Percentiles rank a stretch among this genome's conserved stretches.
Evolutionary conservation across 53 echinoderm and acorn worm genomes (phyloP).

Genomic region (Zoroaster sp.): DNA sequence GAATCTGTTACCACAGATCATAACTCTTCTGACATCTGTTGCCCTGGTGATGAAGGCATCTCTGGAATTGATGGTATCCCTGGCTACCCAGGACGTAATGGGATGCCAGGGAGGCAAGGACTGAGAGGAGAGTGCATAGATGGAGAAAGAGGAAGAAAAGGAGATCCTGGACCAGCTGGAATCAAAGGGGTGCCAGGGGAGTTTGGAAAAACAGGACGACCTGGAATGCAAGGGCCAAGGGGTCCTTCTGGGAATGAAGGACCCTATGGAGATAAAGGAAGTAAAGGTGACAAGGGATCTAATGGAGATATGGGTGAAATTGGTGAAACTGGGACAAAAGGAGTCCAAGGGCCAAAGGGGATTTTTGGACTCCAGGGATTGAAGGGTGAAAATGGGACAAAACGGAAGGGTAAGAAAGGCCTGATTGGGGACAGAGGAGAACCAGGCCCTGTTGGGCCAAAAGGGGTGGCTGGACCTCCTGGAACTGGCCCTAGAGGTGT

Average conservation of each 20-base stretch:
- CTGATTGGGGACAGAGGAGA: not conserved
- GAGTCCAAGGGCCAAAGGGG: conserved; percentile 5
- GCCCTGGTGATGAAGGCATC: conserved; percentile 34
- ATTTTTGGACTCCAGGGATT: conserved; percentile 7
- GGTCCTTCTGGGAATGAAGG: not conserved
- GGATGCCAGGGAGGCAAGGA: conserved; percentile 34
- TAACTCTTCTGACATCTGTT: conserved; percentile 49
- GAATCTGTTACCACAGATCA: conserved; percentile 28
- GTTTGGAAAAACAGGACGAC: not conserved
- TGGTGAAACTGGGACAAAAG: conserved; percentile 16
- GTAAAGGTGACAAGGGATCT: not conserved
- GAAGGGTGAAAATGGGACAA: conserved; percentile 8
- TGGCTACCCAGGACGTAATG: conserved; percentile 27
- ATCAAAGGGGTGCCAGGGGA: conserved; percentile 4
- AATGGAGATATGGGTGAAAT: conserved; percentile 5
- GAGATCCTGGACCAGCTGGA: not conserved
- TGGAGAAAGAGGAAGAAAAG: not conserved
- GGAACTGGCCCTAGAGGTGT: not conserved
- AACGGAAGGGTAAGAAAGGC: conserved; percentile 35
- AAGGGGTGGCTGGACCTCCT: conserved; percentile 10
- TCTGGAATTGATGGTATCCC: conserved; percentile 5
- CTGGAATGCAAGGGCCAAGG: not conserved
- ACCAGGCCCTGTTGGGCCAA: not conserved
- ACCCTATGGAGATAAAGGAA: not conserved
- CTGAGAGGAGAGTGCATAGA: not conserved